phyloP scores from a whole-genome alignment of 2,113 vertebrate species.

The Rhinolophus ferrumequinum region DNA sequence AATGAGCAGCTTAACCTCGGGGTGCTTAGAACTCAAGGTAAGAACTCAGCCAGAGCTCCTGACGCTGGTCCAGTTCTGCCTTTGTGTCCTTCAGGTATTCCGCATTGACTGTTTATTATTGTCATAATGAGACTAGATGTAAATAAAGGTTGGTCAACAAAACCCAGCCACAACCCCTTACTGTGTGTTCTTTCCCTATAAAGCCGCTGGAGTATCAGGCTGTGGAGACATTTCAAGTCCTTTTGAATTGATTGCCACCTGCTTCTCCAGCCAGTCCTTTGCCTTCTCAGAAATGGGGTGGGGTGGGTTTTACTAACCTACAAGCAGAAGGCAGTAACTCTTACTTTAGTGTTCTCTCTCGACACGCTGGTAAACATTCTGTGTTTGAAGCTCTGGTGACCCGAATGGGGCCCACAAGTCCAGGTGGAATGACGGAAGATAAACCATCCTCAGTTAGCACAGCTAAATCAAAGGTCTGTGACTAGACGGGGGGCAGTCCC shows the following conservation, averaged over 20 bases:
- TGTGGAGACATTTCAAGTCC: not conserved
- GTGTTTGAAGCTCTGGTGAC: not conserved
- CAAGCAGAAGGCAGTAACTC: too few species aligned
- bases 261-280: not conserved
- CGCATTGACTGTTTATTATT: not conserved
- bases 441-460: not conserved
- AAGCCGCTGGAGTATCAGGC: not conserved
- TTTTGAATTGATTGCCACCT: not conserved
- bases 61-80: not conserved
- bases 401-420: not conserved
- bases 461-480: not conserved
- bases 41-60: not conserved
- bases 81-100: not conserved
- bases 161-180: not conserved
- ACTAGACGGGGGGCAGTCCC: too few species aligned
- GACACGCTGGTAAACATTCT: not conserved
- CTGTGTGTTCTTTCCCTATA: not conserved
- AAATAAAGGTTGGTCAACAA: not conserved
- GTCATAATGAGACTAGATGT: not conserved
- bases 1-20: not conserved
- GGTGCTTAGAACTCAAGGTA: too few species aligned
- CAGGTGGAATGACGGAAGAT: not conserved
- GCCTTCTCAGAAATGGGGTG: not conserved
- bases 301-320: not conserved
- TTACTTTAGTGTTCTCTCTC: not conserved